Percentiles rank a stretch among this genome's conserved stretches.
These are phyloP conservation scores for Orthosia cruda DNA, from an alignment of 2,888 invertebrate genomes.

Conservation along the genomic window DNA sequence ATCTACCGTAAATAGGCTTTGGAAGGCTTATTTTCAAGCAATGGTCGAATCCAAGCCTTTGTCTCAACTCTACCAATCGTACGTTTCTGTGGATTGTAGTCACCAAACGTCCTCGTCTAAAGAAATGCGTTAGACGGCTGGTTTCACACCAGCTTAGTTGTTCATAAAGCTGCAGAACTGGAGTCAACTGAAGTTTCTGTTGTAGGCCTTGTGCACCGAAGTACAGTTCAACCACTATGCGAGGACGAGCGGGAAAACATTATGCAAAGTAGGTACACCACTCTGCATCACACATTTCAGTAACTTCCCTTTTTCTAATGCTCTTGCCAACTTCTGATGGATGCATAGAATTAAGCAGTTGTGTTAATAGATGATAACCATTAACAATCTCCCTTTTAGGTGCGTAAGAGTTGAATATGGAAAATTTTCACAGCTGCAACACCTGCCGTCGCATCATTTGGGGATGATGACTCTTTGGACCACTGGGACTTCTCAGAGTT, in stretches of 20 bases:
- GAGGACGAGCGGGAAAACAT: slow-evolving; percentile 39
- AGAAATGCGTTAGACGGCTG: neutral
- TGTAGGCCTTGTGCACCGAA: slow-evolving; percentile 36
- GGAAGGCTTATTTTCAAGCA: neutral
- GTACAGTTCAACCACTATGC: slow-evolving; percentile 35
- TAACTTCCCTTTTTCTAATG: neutral
- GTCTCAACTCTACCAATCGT: neutral
- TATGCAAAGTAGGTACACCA: slow-evolving; percentile 43
- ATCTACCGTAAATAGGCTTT: neutral
- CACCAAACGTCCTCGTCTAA: neutral
- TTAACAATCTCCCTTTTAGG: slow-evolving; percentile 74
- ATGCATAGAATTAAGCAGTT: neutral
- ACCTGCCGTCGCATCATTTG: slow-evolving; percentile 75
- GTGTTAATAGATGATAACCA: slow-evolving; percentile 29
- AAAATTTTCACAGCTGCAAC: slow-evolving; percentile 88
- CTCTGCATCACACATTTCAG: neutral
- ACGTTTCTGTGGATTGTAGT: neutral
- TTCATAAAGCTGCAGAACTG: neutral
- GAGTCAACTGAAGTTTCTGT: slow-evolving; percentile 36
- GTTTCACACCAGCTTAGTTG: neutral
- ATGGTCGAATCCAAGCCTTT: neutral
- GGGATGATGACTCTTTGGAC: slow-evolving; percentile 74
- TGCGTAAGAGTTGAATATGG: slow-evolving; percentile 85
- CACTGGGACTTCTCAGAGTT: slow-evolving; percentile 82
- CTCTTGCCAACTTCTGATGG: neutral